Base-by-base conservation (phyloP, 2,113 vertebrate species). In the Solea senegalensis region DNA sequence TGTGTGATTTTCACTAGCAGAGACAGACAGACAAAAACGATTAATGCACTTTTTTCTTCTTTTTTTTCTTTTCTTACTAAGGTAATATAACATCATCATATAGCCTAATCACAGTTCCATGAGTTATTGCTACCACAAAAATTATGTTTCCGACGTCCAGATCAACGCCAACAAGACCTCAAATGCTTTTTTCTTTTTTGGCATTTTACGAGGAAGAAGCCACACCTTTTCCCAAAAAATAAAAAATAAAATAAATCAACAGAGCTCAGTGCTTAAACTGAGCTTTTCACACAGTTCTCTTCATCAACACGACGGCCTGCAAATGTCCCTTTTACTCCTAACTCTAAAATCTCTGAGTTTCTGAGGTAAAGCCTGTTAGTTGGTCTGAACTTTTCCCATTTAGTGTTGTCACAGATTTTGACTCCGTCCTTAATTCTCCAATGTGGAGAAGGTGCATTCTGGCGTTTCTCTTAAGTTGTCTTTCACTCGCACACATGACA, bases 361-460 rank as follows among this genome's bases (percentile, higher is more conserved):
- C 77, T 90, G 87, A 90, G 90, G 89, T 89, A 92, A 91, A 91
- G 76, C 82, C 83, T 88, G 86, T 82, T 89, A 80, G 84, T 78
- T 79, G 82, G 74, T 88, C 86, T 82, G 80, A 84, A 88, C 83
- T 74, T 83, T 85, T 10, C 14, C 76, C 85, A 87, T 83, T 88
- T 88, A 87, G 84, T 82, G 88, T 90, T 88, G 85, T 76, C 80
- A 85, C 86, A 83, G 82, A 83, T 82, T 21, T 81, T 85, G 64
- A 90, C 87, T 83, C 73, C 2, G 51, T 87, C 84, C 80, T 64
- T 86, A 67, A 70, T 89, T 90, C 92, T 93, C 92, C 92, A 94
- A 94, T 93, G 92, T 94, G 93, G 92, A 93, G 93, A 90, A 80
- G 66, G 85, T 87, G 81, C 83, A 89, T 48, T 84, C 64, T 52